A percentile compares a stretch with the other conserved stretches of the same genome.
Evolutionary conservation across 2,113 vertebrate genomes (phyloP).

Genomic region (Oriolus oriolus): DNA sequence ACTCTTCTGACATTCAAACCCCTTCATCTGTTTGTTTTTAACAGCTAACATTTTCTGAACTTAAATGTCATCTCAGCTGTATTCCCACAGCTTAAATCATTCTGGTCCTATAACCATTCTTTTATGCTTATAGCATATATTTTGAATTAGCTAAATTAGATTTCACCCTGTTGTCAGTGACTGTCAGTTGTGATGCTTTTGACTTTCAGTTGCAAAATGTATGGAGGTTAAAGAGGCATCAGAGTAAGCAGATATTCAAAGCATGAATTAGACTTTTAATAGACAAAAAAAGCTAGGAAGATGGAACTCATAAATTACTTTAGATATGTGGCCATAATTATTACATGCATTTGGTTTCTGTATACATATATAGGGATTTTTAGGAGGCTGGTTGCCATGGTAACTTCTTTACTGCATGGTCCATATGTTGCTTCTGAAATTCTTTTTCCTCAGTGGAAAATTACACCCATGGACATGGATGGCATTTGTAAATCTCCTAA

Average conservation of each 20-base stretch:
- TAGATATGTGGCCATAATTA: not conserved
- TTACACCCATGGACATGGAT: conserved; percentile 54
- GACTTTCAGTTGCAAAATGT: not conserved
- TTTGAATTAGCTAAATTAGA: conserved; percentile 8
- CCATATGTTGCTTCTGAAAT: conserved; percentile 50
- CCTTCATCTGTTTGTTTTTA: not conserved
- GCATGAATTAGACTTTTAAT: not conserved
- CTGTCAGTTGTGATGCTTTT: not conserved
- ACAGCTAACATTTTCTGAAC: not conserved
- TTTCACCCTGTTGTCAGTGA: not conserved
- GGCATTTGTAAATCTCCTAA: conserved; percentile 43
- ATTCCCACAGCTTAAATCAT: not conserved
- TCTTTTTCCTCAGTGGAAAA: conserved; percentile 50
- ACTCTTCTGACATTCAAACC: not conserved
- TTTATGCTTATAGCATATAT: not conserved
- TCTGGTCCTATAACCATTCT: not conserved
- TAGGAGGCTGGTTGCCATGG: conserved; percentile 57
- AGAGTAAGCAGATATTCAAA: not conserved
- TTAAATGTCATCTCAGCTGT: conserved; percentile 1
- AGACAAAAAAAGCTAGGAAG: not conserved
- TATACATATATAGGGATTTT: not conserved
- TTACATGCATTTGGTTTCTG: conserved; percentile 12
- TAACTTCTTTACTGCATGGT: conserved; percentile 41
- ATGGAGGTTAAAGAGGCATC: not conserved
- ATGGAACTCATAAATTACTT: not conserved